Evolutionary conservation across 2,797 vertebrate genomes (phyloP), one percentile per base, ranked within the genome.

Genomic region (Hippocampus kuda): DNA sequence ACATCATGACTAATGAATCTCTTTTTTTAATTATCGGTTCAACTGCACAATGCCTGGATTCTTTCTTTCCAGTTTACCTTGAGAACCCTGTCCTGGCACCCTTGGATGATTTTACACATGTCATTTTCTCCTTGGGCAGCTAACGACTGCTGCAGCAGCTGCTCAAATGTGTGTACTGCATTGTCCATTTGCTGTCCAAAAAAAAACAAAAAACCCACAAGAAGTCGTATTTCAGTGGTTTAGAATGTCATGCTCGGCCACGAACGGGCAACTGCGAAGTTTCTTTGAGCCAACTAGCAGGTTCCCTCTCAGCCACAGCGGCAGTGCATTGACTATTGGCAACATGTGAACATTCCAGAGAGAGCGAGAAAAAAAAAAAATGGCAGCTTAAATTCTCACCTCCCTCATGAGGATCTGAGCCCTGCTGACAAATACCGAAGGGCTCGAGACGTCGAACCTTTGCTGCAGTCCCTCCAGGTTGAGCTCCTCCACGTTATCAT

Each of bases 331-430:
- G 7, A 34, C n/a, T 56, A 4, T n/a, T 56, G 34, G 56, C 34
- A 24, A 16, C 62, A 2, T 61, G 5, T 63, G 18, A 27, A 69
- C 48, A 24, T 34, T 2, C 26, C 34, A 22, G 18, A 44, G 34
- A 44, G 10, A 42, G 34, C 34, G 34, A 34, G 5, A 38, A 38
- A 38, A 38, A 34, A 34, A 34, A 34, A 38, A 38, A 8, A 41
- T 34, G 1, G 2, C 42, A 59, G 65, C 3, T 41, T n/a, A 11
- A 54, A 6, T 0, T 2, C 79, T 84, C 75, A 98, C 97, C 96
- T 94, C 93, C 71, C 95, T 91, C 95, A 99, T 97, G 79, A 95
- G 94, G 84, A 97, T 96, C 91, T 99, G 96, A 34, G 93, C 94
- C 66, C 97, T 91, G 87, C 94, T 93, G 84, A 95, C 90, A 77